Evolutionary conservation across 1,140 invertebrate genomes (phyloP), one percentile per base, ranked within the genome.

Genomic region (Pemphigus obesinymphae): DNA sequence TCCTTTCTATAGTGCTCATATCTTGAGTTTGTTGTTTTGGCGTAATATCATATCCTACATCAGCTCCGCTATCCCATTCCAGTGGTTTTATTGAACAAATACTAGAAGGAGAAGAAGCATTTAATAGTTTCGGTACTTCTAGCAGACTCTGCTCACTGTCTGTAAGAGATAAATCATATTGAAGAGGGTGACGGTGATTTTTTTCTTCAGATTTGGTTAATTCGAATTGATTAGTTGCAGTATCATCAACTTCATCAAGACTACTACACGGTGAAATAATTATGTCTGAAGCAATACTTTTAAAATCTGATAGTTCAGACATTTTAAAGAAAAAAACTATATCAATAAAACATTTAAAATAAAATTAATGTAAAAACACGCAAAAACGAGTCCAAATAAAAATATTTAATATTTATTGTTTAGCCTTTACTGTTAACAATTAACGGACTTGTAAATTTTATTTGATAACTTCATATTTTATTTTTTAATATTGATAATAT

Each of bases 41-140:
- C 4, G 34, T 45, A 37, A 80, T 40, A 50, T 89, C 85, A 87
- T 94, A 94, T 7, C 92, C 93, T 53, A 93, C 92, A 87, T 94
- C 92, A 10, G 92, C 92, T 68, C 92, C 90, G 82, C 91, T 93
- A 85, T 93, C 92, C 92, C 92, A 93, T 87, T 93, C 92, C 4
- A 93, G 85, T n/a, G 83, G 84, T 50, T 82, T 73, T 17, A 63
- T 43, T 6, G 84, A 83, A 13, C 78, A 68, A 2, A 84, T 68
- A 76, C 84, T 85, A 11, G 84, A 85, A 10, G 70, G 78, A 29
- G 84, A 83, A 29, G 83, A 84, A 3, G 82, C 61, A 29, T 73
- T 78, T 20, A 61, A 55, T 40, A 50, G 17, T 75, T 72, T 81
- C 23, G 82, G 76, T 7, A 61, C 40, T 72, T 83, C 81, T 5